Evolutionary conservation across 2,888 invertebrate species (phyloP).

Genomic region (Chymomyza caudatula): DNA sequence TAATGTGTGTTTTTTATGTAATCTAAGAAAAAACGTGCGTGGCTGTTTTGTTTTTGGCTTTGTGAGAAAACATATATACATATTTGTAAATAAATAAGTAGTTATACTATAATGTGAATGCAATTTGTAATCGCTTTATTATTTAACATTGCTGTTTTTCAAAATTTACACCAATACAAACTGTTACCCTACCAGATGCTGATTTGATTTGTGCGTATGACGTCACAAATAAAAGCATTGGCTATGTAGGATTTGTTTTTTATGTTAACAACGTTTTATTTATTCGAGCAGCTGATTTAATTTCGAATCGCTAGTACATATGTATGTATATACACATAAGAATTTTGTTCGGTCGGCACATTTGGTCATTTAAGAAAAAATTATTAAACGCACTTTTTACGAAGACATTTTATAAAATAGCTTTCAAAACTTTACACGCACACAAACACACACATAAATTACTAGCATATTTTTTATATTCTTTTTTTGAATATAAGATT

Average conservation of each 20-base stretch:
- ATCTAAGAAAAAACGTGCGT: no score
- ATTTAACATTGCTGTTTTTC: no score
- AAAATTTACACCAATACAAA: background rate
- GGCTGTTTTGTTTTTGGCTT: slow-evolving; percentile 35
- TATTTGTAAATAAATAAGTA: slow-evolving; percentile 13
- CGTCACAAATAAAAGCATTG: slow-evolving; percentile 48
- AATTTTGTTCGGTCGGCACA: slow-evolving; percentile 27
- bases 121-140: slow-evolving; percentile 28
- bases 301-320: slow-evolving; percentile 15
- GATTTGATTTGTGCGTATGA: slow-evolving; percentile 31
- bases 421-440: slow-evolving; percentile 15
- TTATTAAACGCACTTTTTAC: background rate
- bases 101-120: slow-evolving; percentile 37
- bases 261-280: slow-evolving; percentile 8
- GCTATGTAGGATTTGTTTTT: slow-evolving; percentile 18
- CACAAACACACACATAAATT: background rate
- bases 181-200: slow-evolving; percentile 53
- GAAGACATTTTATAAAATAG: background rate
- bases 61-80: slow-evolving; percentile 39
- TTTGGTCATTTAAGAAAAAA: no score
- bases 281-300: slow-evolving; percentile 58
- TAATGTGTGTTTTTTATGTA: no score
- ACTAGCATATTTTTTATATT: no score
- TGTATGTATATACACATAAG: slow-evolving; percentile 41
- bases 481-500: background rate